Evolutionary conservation across 2,797 vertebrate species (phyloP), one percentile per base, ranked within the genome.

Genomic region (Acanthopagrus latus): DNA sequence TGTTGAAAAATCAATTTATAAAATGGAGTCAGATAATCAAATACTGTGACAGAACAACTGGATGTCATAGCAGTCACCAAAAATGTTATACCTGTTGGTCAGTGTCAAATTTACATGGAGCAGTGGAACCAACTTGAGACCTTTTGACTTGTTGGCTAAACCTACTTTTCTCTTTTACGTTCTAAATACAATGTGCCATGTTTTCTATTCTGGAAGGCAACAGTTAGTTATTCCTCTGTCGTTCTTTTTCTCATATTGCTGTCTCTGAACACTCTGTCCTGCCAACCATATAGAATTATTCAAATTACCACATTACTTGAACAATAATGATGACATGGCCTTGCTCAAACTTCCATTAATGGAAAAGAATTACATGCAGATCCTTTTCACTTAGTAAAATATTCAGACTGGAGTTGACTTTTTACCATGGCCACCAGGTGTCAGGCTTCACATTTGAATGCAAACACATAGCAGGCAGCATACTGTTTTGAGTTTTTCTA

Each of bases 371-470:
- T 4, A 23, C 57, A 78, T 18, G 0, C 9, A 41, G 65, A 57
- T 58, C 7, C 23, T 21, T 23, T 23, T 67, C 7, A n/a, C 4
- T 33, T 5, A 41, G 21, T 64, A 11, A 21, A 33, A 57, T 13
- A 27, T 57, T 9, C 43, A 0, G 23, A 47, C 1, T 56, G 3
- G 14, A 57, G 48, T 13, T 70, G 44, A 14, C 11, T 29, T 73
- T 75, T 43, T 50, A 7, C n/a, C 1, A 3, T 0, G 17, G 38
- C 88, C 89, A 86, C 80, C 72, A 89, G 92, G 74, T 82, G 90
- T 89, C 92, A 92, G 88, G 8, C 80, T 79, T 69, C 44, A 47
- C 63, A 25, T 67, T 50, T 70, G 23, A 64, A 64, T 77, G 4
- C 18, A 51, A 56, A 54, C 46, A 54, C 1, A 46, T 51, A 44